These are phyloP conservation scores for Chaetura pelagica DNA, from an alignment of 2,113 vertebrate genomes.

Conservation along the genomic window DNA sequence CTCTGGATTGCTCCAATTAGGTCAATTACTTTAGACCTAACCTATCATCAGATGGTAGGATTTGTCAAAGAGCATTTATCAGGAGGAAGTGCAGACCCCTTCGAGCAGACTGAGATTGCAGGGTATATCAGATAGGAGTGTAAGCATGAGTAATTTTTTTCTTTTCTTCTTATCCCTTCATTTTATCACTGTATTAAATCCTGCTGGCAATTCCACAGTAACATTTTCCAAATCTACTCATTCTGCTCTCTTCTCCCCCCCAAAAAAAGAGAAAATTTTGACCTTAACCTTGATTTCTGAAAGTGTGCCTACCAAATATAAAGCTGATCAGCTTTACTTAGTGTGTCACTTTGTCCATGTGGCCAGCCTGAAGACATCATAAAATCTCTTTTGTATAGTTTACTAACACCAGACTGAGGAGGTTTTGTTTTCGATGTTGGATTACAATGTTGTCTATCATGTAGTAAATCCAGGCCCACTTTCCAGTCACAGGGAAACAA, in stretches of 20 bases:
- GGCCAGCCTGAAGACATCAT: not conserved
- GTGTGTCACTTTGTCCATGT: not conserved
- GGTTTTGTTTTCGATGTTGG: not conserved
- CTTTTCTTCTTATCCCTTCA: not conserved
- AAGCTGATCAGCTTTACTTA: not conserved
- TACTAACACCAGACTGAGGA: not conserved
- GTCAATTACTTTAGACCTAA: slow-evolving; percentile 9
- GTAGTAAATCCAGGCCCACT: not conserved
- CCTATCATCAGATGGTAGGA: not conserved
- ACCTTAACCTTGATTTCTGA: not conserved
- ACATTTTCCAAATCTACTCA: slow-evolving; percentile 3
- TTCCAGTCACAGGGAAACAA: not conserved
- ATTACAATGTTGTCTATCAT: not conserved
- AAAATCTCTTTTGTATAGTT: not conserved
- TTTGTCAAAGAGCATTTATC: slow-evolving; percentile 30
- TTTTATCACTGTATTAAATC: slow-evolving; percentile 1
- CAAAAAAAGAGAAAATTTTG: not conserved
- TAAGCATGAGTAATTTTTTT: not conserved
- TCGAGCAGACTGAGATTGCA: not conserved
- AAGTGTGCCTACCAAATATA: not conserved
- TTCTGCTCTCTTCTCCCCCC: not conserved
- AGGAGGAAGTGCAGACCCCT: not conserved
- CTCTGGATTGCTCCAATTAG: slow-evolving; percentile 14
- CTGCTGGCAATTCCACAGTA: not conserved
- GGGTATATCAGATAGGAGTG: slow-evolving; percentile 9